These are phyloP conservation scores for Meiosimyza decipiens DNA, from an alignment of 2,888 invertebrate genomes.

Conservation along the genomic window DNA sequence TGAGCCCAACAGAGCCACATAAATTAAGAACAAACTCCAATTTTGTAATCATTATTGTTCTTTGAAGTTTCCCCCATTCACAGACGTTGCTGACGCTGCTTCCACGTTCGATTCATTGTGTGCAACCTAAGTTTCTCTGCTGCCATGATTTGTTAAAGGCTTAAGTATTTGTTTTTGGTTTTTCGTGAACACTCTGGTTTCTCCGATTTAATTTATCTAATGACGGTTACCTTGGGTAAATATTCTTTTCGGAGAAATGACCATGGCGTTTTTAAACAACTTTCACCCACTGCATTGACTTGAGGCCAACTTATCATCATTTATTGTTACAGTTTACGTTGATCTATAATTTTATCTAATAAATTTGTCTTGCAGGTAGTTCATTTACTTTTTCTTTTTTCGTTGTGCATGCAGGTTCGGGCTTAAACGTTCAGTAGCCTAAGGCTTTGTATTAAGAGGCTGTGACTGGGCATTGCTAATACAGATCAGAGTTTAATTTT, in stretches of 20 bases:
- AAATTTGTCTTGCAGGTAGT: not conserved
- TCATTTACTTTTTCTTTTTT: too few relatives aligned
- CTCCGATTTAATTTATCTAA: constrained; percentile 8
- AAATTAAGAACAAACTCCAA: constrained; percentile 25
- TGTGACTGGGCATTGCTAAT: too few relatives aligned
- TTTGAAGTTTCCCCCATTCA: not conserved
- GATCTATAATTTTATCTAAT: constrained; percentile 9
- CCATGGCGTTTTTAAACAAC: constrained; percentile 13
- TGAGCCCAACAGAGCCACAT: constrained; percentile 10
- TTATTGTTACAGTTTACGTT: not conserved
- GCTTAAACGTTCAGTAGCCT: too few relatives aligned
- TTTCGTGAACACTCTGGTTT: not conserved
- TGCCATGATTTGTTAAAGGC: constrained; percentile 19
- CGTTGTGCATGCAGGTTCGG: too few relatives aligned
- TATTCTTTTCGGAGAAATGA: not conserved
- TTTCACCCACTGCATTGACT: constrained; percentile 20
- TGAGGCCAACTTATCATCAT: not conserved
- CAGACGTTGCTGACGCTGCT: not conserved
- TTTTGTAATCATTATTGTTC: constrained; percentile 10
- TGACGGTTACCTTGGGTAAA: constrained; percentile 5
- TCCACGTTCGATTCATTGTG: not conserved
- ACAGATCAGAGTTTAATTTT: too few relatives aligned
- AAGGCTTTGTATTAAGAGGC: too few relatives aligned
- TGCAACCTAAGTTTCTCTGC: not conserved
- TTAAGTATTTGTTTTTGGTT: constrained; percentile 6